These are phyloP conservation scores for Gryon sp. DNA, from an alignment of 1,140 invertebrate species.

Conservation along the genomic window DNA sequence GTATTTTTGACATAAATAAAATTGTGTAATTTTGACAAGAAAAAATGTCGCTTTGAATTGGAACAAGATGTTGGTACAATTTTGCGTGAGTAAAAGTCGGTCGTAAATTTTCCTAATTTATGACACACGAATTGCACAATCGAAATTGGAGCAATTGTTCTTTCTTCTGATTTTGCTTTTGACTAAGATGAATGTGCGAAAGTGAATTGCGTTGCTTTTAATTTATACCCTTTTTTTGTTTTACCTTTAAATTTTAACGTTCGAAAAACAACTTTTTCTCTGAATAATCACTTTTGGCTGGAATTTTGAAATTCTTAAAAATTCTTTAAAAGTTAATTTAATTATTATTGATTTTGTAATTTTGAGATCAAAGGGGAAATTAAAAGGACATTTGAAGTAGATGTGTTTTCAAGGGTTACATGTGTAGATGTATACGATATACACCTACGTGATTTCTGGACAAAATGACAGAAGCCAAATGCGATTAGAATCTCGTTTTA, in stretches of 20 bases:
- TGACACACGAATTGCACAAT: slow-evolving; percentile 11
- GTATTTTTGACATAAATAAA: too few species aligned
- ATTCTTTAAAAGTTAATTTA: too few species aligned
- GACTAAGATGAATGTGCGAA: slow-evolving; percentile 26
- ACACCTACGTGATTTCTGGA: slow-evolving; percentile 69
- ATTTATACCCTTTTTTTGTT: slow-evolving; percentile 15
- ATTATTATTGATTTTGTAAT: too few species aligned
- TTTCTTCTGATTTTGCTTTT: neutral
- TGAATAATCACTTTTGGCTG: neutral
- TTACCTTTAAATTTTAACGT: too few species aligned
- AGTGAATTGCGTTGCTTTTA: neutral
- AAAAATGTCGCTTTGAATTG: neutral
- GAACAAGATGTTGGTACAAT: slow-evolving; percentile 13
- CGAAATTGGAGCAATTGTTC: slow-evolving; percentile 29
- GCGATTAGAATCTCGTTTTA: slow-evolving; percentile 75
- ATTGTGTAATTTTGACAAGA: neutral
- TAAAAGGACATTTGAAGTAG: too few species aligned
- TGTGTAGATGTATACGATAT: slow-evolving; percentile 10
- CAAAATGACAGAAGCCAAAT: slow-evolving; percentile 73
- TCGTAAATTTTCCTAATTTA: slow-evolving; percentile 41
- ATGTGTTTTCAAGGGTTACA: slow-evolving; percentile 15
- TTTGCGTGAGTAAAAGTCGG: slow-evolving; percentile 19
- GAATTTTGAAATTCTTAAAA: too few species aligned
- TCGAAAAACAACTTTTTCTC: too few species aligned
- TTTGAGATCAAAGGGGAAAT: too few species aligned